phyloP scores from a whole-genome alignment of 92 coral and sea anemone genomes.

The Porites lobata region DNA sequence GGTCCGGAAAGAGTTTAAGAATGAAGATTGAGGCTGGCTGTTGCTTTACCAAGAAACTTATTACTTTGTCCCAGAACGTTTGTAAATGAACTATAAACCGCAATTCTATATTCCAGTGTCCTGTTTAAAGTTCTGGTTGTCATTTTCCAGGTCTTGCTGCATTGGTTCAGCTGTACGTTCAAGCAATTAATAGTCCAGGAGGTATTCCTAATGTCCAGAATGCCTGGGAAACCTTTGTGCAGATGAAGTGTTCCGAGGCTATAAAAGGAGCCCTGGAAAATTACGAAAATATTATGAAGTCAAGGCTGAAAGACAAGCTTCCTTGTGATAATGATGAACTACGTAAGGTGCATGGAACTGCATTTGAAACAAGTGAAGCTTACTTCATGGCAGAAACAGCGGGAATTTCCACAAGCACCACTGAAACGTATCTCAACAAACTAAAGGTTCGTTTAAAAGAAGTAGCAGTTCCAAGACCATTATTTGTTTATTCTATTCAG shows the following conservation, averaged over 20 bases:
- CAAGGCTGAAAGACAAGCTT: conserved; percentile 22
- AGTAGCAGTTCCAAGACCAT: no score
- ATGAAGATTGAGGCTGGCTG: no score
- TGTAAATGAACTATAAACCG: no score
- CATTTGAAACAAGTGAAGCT: conserved; percentile 22
- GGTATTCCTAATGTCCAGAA: conserved; percentile 79
- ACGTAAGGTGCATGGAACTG: conserved; percentile 40
- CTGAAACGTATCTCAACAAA: conserved; percentile 30
- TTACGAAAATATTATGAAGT: conserved; percentile 49
- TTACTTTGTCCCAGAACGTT: no score
- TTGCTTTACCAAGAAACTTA: no score
- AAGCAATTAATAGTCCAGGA: conserved; percentile 78
- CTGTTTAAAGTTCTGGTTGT: no score
- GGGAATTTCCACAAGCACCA: conserved; percentile 57
- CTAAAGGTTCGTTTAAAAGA: conserved; percentile 42
- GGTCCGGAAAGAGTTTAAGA: no score
- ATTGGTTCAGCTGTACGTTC: conserved; percentile 66
- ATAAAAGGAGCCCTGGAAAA: conserved; percentile 22
- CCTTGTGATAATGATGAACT: conserved; percentile 61
- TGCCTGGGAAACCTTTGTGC: conserved; percentile 80
- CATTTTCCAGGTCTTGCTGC: conserved; percentile 69
- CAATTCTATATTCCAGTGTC: no score
- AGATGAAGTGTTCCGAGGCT: conserved; percentile 52
- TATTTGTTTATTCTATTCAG: no score
- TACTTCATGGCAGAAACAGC: conserved; percentile 44